Conservation (phyloP, 2,113 vertebrate species). For the Nothobranchius kuhntae region DNA sequence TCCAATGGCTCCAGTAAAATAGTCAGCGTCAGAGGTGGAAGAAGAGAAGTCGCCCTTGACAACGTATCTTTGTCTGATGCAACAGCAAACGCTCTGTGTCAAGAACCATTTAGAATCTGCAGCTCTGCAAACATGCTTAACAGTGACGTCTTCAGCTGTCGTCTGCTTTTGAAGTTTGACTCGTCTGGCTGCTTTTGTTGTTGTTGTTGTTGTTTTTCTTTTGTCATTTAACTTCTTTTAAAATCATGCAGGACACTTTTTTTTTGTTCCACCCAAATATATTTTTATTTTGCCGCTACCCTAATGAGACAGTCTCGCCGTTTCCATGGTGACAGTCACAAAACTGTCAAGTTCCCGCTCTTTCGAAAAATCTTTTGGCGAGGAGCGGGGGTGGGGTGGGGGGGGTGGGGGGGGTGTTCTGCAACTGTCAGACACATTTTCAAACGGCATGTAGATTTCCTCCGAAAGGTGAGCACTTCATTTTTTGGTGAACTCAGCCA, state of each 20-base stretch:
- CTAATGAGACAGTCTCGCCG: constrained; percentile 78
- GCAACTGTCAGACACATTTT: constrained; percentile 79
- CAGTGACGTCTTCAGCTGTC: constrained; percentile 48
- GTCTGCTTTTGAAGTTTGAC: constrained; percentile 56
- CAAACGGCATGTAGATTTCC: constrained; percentile 67
- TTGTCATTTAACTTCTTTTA: constrained; percentile 48
- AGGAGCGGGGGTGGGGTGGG: constrained; percentile 18
- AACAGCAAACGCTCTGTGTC: constrained; percentile 59
- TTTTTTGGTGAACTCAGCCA: constrained; percentile 67
- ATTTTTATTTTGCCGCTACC: constrained; percentile 61
- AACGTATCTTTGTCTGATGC: constrained; percentile 58
- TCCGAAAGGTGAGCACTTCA: constrained; percentile 69
- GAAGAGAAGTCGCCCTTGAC: constrained; percentile 60
- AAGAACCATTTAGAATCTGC: constrained; percentile 54
- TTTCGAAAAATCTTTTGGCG: constrained; percentile 69
- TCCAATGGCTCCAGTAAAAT: constrained; percentile 29
- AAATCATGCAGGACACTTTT: constrained; percentile 54
- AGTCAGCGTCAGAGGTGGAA: constrained; percentile 40
- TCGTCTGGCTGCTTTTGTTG: constrained; percentile 44
- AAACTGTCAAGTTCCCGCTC: constrained; percentile 81
- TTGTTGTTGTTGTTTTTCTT: background rate
- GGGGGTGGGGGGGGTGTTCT: constrained; percentile 33
- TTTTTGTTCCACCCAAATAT: constrained; percentile 58
- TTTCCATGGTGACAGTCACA: constrained; percentile 83
- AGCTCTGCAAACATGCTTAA: constrained; percentile 61